phyloP scores from a whole-genome alignment of 1,140 invertebrate genomes.

The Schlechtendalia chinensis region DNA sequence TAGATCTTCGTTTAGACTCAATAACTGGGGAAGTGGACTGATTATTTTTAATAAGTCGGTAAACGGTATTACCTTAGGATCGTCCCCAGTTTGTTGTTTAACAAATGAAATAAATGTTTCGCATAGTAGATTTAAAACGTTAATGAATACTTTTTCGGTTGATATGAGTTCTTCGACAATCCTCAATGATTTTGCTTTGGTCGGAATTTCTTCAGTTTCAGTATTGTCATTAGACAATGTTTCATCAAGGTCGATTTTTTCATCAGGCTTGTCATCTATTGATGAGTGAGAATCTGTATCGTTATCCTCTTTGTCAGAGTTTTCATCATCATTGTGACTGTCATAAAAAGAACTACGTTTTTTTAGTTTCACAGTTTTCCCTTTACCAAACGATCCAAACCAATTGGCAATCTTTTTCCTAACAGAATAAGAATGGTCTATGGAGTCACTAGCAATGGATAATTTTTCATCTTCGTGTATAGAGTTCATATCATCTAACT shows the following conservation, averaged over 20 bases:
- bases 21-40: conserved; percentile 62
- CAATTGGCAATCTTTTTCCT: conserved; percentile 51
- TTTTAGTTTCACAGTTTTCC: conserved; percentile 50
- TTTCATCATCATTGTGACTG: conserved; percentile 42
- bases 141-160: conserved; percentile 71
- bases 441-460: conserved; percentile 50
- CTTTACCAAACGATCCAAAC: conserved; percentile 54
- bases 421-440: conserved; percentile 51
- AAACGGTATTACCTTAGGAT: conserved; percentile 59
- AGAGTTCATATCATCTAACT: conserved; percentile 13
- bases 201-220: conserved; percentile 54
- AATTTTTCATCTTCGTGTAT: conserved; percentile 37
- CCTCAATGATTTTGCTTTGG: conserved; percentile 59
- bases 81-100: conserved; percentile 58
- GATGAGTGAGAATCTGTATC: conserved; percentile 43
- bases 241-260: conserved; percentile 27
- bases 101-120: conserved; percentile 65
- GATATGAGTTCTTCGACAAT: conserved; percentile 69
- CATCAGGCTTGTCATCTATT: conserved; percentile 34
- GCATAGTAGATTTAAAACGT: conserved; percentile 68
- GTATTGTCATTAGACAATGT: conserved; percentile 49
- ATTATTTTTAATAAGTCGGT: conserved; percentile 63
- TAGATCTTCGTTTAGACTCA: conserved; percentile 66
- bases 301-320: conserved; percentile 43
- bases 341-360: conserved; percentile 51